Conservation (phyloP, 2,888 invertebrate genomes). For the Apoderus coryli region DNA sequence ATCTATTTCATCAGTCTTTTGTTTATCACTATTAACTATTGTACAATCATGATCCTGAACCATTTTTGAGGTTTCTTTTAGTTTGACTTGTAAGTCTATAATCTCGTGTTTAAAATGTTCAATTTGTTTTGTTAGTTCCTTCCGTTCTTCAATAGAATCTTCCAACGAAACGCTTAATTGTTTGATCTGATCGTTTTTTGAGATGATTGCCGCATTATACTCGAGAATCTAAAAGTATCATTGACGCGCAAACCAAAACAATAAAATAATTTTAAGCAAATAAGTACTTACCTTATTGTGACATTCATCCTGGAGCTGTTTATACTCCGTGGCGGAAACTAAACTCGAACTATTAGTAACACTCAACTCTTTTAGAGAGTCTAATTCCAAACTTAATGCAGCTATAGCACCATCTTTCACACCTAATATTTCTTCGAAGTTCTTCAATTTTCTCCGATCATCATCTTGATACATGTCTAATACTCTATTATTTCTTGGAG, state of each 20-base stretch:
- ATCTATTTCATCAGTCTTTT: conserved; percentile 6
- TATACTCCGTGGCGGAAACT: conserved; percentile 54
- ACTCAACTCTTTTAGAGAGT: conserved; percentile 35
- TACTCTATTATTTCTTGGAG: conserved; percentile 15
- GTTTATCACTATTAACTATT: conserved; percentile 6
- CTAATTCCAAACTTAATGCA: conserved; percentile 35
- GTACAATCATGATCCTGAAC: conserved; percentile 26
- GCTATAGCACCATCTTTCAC: conserved; percentile 36
- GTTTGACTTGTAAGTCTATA: conserved; percentile 35
- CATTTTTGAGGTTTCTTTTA: conserved; percentile 33
- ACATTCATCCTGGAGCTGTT: conserved; percentile 55
- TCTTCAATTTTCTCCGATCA: conserved; percentile 25
- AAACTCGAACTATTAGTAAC: conserved; percentile 38
- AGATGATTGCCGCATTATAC: conserved; percentile 51
- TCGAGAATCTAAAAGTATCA: conserved; percentile 44
- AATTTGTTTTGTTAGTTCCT: conserved; percentile 45
- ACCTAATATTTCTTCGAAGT: conserved; percentile 33
- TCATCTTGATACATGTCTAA: conserved; percentile 15
- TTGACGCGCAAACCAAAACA: neutral
- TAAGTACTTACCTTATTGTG: conserved; percentile 45
- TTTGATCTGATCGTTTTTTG: conserved; percentile 56
- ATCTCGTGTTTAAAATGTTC: conserved; percentile 46
- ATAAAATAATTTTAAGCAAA: conserved; percentile 4
- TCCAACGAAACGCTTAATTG: conserved; percentile 57
- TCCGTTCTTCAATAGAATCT: conserved; percentile 46